Percentiles rank a stretch among this genome's conserved stretches.
phyloP scores from a whole-genome alignment of 2,888 invertebrate species.

The Cyaniris semiargus region DNA sequence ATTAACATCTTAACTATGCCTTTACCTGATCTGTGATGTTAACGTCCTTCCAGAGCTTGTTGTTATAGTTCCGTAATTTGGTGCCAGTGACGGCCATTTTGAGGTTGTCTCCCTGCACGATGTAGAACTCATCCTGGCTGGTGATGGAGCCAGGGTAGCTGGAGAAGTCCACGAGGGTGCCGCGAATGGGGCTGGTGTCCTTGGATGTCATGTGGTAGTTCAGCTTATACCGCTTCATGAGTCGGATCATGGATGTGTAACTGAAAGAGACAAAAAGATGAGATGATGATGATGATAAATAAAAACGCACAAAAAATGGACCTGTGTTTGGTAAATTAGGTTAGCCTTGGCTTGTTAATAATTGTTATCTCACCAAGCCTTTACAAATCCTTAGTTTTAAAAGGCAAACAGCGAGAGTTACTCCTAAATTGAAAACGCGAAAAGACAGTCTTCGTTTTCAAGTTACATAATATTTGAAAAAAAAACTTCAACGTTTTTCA shows the following conservation, averaged over 20 bases:
- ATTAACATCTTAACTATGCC: too few species aligned
- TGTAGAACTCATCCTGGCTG: conserved; percentile 91
- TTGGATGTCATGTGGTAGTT: conserved; percentile 83
- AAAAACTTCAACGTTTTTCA: neutral
- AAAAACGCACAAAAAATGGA: neutral
- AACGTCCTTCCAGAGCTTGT: conserved; percentile 84
- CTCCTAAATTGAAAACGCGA: neutral
- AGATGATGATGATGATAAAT: neutral
- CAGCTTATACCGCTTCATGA: conserved; percentile 91
- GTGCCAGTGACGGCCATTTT: conserved; percentile 88
- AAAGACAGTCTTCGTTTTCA: too few species aligned
- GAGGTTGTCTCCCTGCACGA: conserved; percentile 80
- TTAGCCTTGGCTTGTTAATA: too few species aligned
- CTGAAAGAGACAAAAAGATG: conserved; percentile 58
- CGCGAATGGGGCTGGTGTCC: conserved; percentile 80
- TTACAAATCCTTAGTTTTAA: too few species aligned
- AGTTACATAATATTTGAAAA: neutral
- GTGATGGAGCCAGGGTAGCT: conserved; percentile 91
- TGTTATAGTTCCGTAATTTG: conserved; percentile 87
- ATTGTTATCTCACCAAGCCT: too few species aligned
- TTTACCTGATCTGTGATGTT: conserved; percentile 81
- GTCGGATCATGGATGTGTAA: conserved; percentile 89
- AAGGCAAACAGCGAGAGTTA: neutral
- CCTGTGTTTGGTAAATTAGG: neutral
- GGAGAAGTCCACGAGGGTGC: conserved; percentile 86